Base-by-base conservation (phyloP, 2,888 invertebrate species). In the Clivina fossor region DNA sequence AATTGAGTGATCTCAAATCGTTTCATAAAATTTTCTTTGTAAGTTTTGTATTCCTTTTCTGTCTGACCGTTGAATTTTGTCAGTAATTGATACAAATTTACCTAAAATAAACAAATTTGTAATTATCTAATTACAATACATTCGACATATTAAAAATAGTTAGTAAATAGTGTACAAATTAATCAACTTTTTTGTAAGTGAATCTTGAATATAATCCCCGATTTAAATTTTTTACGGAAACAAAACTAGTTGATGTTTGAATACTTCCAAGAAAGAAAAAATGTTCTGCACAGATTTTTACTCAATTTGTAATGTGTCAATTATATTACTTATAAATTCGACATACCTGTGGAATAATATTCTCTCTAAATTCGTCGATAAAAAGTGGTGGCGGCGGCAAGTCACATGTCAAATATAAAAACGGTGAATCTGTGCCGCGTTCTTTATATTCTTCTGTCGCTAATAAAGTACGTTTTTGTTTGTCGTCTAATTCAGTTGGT, bases 11-110 rank as follows among this genome's bases (percentile, higher is more conserved):
- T 90, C 77, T 97, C 94, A 74, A 98, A 99, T 63, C 95, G 80
- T 72, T 98, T 99, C 78, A 99, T 78, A 68, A 94, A 94, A 69
- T 97, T 98, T 73, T 99, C 99, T 70, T 99, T 99, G 74, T 98
- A 97, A 0, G 98, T 99, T 78, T 98, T 98, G 74, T 99, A 98
- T 71, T 99, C 99, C 73, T 97, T 98, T 66, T 98, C 96, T 3
- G 85, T 79, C 61, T 88, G 84, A 1, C 97, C 97, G 73, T 98
- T 98, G 74, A 99, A 99, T 74, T 99, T 99, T 32, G 89, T 88
- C 55, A 99, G 78, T 19, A 99, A 77, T 60, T 91, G 92, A 69
- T 93, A 94, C 24, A 99, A 80, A 71, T 97, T 98, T 0, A 95
- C 92, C 88, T 90, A 71, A 22, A 77, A 54, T 5, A 19, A 18